phyloP scores from a whole-genome alignment of 2,113 vertebrate species.

The Petaurus breviceps region DNA sequence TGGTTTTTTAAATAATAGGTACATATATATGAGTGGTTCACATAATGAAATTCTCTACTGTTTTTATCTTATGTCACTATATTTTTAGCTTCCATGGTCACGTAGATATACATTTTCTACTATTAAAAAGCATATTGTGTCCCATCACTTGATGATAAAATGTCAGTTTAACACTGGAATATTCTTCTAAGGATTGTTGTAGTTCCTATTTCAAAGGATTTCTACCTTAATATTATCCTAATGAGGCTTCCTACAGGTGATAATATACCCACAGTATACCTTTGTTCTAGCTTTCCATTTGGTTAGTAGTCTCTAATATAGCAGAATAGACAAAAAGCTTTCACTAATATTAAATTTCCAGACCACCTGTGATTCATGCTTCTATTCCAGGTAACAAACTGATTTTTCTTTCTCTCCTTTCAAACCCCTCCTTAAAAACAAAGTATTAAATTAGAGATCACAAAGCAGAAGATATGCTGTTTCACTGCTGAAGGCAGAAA shows the following conservation, averaged over 20 bases:
- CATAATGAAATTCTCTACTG: background rate
- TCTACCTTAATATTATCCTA: conserved; percentile 4
- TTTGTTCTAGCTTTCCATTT: background rate
- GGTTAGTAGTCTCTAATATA: conserved; percentile 36
- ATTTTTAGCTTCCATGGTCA: conserved; percentile 34
- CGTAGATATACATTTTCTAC: background rate
- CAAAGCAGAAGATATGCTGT: conserved; percentile 32
- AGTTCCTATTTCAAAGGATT: conserved; percentile 40
- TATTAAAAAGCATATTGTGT: conserved; percentile 19
- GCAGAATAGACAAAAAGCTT: conserved; percentile 2
- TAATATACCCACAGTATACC: background rate
- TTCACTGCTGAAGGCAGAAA: conserved; percentile 30
- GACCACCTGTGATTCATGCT: conserved; percentile 11
- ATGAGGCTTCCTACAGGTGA: background rate
- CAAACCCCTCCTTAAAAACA: conserved; percentile 8
- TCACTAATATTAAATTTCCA: conserved; percentile 35
- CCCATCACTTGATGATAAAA: conserved; percentile 13
- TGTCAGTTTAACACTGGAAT: background rate
- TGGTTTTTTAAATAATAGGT: background rate
- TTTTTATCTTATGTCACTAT: background rate
- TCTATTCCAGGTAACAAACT: background rate
- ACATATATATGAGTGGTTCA: background rate
- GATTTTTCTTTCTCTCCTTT: conserved; percentile 27
- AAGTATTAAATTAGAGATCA: conserved; percentile 14
- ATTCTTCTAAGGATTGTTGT: conserved; percentile 22